phyloP scores from a whole-genome alignment of 2,113 vertebrate species.

The Dicrurus megarhynchus region DNA sequence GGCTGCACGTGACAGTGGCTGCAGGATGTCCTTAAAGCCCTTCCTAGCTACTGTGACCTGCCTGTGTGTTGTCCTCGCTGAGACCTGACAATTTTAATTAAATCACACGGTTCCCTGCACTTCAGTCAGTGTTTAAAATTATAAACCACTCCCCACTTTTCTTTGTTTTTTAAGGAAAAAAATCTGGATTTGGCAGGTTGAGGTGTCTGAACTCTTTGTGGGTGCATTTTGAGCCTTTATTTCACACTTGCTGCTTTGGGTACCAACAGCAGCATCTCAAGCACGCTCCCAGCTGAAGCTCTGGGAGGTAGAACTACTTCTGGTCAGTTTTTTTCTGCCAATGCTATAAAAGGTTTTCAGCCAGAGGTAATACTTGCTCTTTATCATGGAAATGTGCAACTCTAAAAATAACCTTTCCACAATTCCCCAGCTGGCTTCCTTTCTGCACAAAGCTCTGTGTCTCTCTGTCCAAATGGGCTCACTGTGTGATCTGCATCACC shows the following conservation, averaged over 20 bases:
- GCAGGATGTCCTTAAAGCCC: background rate
- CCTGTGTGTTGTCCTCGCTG: background rate
- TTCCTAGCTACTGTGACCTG: background rate
- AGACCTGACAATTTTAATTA: background rate
- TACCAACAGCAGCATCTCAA: background rate
- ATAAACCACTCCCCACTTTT: background rate
- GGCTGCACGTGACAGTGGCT: background rate
- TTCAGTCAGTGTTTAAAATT: background rate
- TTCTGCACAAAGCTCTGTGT: background rate
- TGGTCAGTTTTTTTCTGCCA: background rate
- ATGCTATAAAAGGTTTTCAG: background rate
- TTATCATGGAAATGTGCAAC: background rate
- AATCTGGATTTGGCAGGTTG: background rate
- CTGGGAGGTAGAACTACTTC: background rate
- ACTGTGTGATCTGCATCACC: background rate
- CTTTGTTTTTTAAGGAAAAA: background rate
- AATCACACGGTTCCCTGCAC: background rate
- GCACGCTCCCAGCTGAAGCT: background rate
- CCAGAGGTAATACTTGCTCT: constrained; percentile 1
- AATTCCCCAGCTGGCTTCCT: background rate
- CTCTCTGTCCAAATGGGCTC: background rate
- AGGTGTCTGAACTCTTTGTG: background rate
- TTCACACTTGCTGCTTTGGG: background rate
- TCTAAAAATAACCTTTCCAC: constrained; percentile 26
- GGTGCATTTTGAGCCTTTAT: background rate